phyloP scores from a whole-genome alignment of 2,113 vertebrate species.

The Physeter macrocephalus region DNA sequence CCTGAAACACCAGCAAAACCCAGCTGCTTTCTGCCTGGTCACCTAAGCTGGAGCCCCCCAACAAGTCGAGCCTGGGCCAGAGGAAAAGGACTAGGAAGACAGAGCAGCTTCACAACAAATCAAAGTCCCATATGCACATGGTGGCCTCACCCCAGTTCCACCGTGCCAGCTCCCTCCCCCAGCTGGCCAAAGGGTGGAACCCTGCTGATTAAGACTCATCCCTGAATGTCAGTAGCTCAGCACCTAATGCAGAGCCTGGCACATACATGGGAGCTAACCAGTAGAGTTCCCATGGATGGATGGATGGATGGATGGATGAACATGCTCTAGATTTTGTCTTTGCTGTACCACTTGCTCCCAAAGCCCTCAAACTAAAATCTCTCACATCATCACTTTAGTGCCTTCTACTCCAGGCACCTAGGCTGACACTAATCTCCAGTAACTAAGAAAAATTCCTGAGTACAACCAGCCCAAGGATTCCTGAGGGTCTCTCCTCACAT shows the following conservation, averaged over 20 bases:
- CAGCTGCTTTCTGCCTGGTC: neutral
- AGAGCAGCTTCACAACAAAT: neutral
- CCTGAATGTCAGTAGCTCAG: neutral
- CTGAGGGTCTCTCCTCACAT: neutral
- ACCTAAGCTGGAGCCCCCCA: neutral
- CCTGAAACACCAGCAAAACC: neutral
- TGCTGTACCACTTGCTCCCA: neutral
- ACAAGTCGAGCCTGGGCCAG: neutral
- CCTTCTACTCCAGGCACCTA: neutral
- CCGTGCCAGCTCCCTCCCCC: neutral
- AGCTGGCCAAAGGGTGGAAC: neutral
- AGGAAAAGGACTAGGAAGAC: neutral
- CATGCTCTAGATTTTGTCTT: neutral
- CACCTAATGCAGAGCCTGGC: neutral
- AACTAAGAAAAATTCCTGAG: constrained; percentile 4
- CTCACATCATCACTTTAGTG: neutral
- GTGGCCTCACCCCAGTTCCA: neutral
- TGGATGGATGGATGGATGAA: neutral
- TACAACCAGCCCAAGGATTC: neutral
- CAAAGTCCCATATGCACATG: neutral
- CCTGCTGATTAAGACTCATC: neutral
- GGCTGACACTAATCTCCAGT: neutral
- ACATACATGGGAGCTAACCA: neutral
- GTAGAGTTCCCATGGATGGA: neutral
- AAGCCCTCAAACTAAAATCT: constrained; percentile 6